Conservation (phyloP, 2,797 vertebrate species). For the Gymnodraco acuticeps region DNA sequence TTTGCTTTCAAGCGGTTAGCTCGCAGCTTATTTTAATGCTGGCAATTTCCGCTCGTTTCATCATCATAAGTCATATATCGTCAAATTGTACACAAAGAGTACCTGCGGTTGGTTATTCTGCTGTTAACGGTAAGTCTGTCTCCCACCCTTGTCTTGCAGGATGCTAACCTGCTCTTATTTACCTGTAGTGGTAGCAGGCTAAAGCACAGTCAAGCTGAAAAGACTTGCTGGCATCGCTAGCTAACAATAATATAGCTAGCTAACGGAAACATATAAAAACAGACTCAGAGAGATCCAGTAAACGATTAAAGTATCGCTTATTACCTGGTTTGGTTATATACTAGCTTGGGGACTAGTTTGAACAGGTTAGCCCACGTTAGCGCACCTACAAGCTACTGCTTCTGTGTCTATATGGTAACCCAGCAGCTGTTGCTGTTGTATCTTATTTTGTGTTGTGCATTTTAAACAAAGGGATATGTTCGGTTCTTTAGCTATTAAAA, state of each 20-base stretch:
- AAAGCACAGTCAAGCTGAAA: conserved; percentile 46
- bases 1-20: conserved; percentile 61
- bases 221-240: conserved; percentile 47
- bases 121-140: conserved; percentile 65
- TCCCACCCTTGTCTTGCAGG: neutral
- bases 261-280: neutral
- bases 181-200: conserved; percentile 48
- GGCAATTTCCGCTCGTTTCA: conserved; percentile 29
- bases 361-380: conserved; percentile 34
- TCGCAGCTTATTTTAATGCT: conserved; percentile 60
- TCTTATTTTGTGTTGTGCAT: neutral
- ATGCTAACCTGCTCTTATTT: conserved; percentile 30
- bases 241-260: conserved; percentile 49
- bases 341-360: neutral
- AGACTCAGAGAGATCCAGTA: neutral
- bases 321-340: neutral
- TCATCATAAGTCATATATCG: neutral
- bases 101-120: neutral
- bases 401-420: conserved; percentile 64
- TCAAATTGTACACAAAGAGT: conserved; percentile 10
- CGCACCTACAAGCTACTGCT: conserved; percentile 31
- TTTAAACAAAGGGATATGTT: neutral
- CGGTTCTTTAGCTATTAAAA: neutral
- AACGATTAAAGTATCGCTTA: neutral
- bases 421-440: conserved; percentile 25